Conservation (phyloP, 2,888 invertebrate genomes). For the Ernsta delagoae region DNA sequence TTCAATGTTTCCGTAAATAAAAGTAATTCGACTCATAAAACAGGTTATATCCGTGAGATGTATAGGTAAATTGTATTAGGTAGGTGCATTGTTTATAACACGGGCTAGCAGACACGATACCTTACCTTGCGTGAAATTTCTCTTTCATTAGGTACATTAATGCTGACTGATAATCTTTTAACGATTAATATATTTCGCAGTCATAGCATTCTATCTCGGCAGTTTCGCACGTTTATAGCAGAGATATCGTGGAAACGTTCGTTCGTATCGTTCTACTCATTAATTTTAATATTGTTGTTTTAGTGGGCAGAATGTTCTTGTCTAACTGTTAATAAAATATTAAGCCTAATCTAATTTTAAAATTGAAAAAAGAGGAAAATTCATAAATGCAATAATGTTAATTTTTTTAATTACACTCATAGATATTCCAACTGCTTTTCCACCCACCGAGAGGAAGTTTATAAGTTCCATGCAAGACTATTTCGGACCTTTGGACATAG, state of each 20-base stretch:
- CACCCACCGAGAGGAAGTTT: no score
- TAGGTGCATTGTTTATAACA: slow-evolving; percentile 8
- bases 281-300: slow-evolving; percentile 8
- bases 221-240: slow-evolving; percentile 4
- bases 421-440: no score
- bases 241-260: slow-evolving; percentile 1
- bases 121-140: slow-evolving; percentile 45
- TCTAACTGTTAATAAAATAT: background rate
- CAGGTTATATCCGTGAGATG: background rate
- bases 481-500: no score
- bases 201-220: slow-evolving; percentile 5
- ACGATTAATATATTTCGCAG: slow-evolving; percentile 19
- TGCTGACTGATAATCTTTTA: slow-evolving; percentile 45
- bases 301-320: background rate
- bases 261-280: no score
- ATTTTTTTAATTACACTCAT: no score
- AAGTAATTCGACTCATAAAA: background rate
- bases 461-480: no score
- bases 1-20: no score
- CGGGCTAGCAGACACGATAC: slow-evolving; percentile 46
- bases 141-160: slow-evolving; percentile 46
- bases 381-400: no score
- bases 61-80: slow-evolving; percentile 1
- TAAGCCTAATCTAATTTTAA: no score
- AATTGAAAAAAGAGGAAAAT: no score